These are phyloP conservation scores for Seira musarum DNA, from an alignment of 2,888 invertebrate species.

Conservation along the genomic window DNA sequence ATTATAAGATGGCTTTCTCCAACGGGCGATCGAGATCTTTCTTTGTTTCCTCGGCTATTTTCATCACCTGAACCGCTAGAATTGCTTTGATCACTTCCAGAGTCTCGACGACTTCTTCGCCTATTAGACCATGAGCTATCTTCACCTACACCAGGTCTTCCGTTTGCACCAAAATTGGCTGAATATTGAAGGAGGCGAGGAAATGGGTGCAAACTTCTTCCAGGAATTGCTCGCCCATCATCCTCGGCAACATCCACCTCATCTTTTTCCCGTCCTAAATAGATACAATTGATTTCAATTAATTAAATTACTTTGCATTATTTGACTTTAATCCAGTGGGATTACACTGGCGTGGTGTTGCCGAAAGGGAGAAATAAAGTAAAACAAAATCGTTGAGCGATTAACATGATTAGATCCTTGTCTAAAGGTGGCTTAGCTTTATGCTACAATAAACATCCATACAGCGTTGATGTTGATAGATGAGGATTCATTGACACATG, in stretches of 20 bases:
- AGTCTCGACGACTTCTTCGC: constrained; percentile 21
- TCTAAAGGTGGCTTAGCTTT: neutral
- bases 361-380: no score
- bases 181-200: no score
- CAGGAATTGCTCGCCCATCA: neutral
- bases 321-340: neutral
- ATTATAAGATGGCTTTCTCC: constrained; percentile 48
- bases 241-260: neutral
- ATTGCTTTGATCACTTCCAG: constrained; percentile 33
- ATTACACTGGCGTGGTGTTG: no score
- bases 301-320: neutral
- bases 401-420: neutral
- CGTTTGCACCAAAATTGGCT: no score
- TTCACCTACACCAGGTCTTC: no score
- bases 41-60: neutral
- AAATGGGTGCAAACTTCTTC: neutral
- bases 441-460: no score
- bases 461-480: neutral
- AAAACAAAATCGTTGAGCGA: neutral
- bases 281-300: neutral
- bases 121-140: neutral
- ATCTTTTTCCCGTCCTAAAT: neutral
- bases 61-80: constrained; percentile 18
- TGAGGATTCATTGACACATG: neutral
- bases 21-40: constrained; percentile 30